Evolutionary conservation across 2,888 invertebrate species (phyloP).

Genomic region (Agriopis marginaria): DNA sequence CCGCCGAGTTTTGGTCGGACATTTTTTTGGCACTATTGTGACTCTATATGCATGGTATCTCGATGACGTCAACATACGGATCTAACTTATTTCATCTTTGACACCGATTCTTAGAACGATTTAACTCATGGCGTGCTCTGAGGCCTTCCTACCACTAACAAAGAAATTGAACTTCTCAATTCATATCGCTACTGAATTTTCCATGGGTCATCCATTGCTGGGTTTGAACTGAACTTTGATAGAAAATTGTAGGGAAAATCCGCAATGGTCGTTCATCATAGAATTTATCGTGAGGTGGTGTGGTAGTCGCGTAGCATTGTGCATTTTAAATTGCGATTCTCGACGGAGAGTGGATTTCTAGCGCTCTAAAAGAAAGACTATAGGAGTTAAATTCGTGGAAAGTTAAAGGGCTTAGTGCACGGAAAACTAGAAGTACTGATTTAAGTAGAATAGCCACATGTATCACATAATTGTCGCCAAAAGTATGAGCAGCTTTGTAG

Average conservation of each 20-base stretch:
- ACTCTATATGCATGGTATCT: not conserved
- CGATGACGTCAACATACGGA: not conserved
- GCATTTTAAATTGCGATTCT: constrained; percentile 55
- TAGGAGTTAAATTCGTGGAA: constrained; percentile 48
- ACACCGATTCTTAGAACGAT: constrained; percentile 47
- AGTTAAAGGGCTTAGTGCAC: constrained; percentile 34
- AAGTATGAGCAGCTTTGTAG: not conserved
- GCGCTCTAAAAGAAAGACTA: constrained; percentile 40
- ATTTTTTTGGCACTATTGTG: too few relatives aligned
- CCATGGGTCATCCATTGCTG: constrained; percentile 39
- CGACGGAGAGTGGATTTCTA: constrained; percentile 48
- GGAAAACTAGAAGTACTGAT: not conserved
- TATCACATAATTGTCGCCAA: not conserved
- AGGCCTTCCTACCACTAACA: constrained; percentile 41
- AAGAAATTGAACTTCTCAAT: constrained; percentile 45
- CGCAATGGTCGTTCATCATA: constrained; percentile 36
- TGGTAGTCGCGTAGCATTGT: constrained; percentile 45
- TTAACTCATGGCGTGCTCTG: constrained; percentile 51
- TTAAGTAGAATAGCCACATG: not conserved
- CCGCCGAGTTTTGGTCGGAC: too few relatives aligned
- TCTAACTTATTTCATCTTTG: constrained; percentile 47
- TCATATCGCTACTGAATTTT: constrained; percentile 35
- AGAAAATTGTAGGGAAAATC: constrained; percentile 5
- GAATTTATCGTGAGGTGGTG: constrained; percentile 23
- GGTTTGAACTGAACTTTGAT: constrained; percentile 13